phyloP scores from a whole-genome alignment of 1,140 invertebrate genomes.

The Cotesia glomerata region DNA sequence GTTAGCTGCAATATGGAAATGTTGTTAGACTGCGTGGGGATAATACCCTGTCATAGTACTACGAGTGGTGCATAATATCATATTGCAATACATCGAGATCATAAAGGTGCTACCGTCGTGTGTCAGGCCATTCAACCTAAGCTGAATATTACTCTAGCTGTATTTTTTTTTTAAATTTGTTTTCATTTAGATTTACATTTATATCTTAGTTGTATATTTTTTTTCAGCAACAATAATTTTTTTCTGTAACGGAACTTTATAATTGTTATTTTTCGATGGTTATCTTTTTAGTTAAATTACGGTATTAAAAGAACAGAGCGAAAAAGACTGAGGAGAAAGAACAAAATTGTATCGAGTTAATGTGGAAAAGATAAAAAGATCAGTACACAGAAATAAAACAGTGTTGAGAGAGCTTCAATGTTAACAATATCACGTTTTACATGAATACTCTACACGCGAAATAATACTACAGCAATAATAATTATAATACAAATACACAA shows the following conservation, averaged over 20 bases:
- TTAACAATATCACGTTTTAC: too few relatives aligned
- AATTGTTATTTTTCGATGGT: neutral
- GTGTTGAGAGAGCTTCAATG: too few relatives aligned
- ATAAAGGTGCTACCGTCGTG: slow-evolving; percentile 35
- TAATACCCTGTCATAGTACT: slow-evolving; percentile 53
- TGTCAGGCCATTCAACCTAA: slow-evolving; percentile 39
- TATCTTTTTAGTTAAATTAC: neutral
- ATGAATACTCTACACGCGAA: too few relatives aligned
- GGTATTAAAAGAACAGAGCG: too few relatives aligned
- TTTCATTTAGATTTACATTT: neutral
- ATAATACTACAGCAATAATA: too few relatives aligned
- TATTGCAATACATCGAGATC: slow-evolving; percentile 53
- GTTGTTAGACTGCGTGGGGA: slow-evolving; percentile 51
- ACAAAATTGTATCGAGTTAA: too few relatives aligned
- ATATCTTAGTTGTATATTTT: neutral
- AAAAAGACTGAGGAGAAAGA: too few relatives aligned
- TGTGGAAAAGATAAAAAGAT: too few relatives aligned
- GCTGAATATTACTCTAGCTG: neutral
- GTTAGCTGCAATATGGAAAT: slow-evolving; percentile 53
- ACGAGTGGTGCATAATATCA: slow-evolving; percentile 53
- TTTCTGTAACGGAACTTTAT: too few relatives aligned
- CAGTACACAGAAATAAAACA: too few relatives aligned
- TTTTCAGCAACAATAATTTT: neutral
- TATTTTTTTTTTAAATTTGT: slow-evolving; percentile 1
- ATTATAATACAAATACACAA: too few relatives aligned